These are phyloP conservation scores for Tricholaema leucomelas DNA, from an alignment of 2,113 vertebrate species.

Conservation along the genomic window DNA sequence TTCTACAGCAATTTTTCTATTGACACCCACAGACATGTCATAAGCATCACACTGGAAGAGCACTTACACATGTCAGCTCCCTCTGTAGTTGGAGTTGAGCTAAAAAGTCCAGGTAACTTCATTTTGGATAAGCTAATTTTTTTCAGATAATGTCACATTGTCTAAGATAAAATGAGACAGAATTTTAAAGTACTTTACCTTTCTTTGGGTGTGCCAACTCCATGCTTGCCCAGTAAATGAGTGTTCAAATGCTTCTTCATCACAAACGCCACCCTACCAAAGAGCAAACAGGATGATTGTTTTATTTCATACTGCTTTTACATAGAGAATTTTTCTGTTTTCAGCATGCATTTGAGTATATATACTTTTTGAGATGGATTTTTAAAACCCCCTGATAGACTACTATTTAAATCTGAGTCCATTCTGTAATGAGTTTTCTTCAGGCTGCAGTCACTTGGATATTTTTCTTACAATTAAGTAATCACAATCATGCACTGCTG, in stretches of 20 bases:
- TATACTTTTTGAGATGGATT: background rate
- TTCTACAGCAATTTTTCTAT: background rate
- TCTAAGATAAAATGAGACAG: background rate
- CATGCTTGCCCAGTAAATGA: slow-evolving; percentile 94
- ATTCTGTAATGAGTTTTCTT: background rate
- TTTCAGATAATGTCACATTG: background rate
- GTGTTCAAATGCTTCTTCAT: slow-evolving; percentile 99
- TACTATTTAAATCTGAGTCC: background rate
- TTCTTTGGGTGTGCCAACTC: slow-evolving; percentile 96
- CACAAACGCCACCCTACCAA: slow-evolving; percentile 93
- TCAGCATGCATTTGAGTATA: background rate
- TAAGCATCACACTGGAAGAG: background rate
- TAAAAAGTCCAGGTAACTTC: background rate
- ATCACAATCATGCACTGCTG: background rate
- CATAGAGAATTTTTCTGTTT: background rate
- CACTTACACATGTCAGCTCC: background rate
- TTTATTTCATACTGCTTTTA: background rate
- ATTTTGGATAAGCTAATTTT: background rate
- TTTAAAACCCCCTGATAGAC: background rate
- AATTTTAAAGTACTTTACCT: slow-evolving; percentile 78
- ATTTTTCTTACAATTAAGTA: background rate
- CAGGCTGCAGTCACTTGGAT: background rate
- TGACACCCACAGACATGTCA: background rate
- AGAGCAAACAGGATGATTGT: slow-evolving; percentile 5
- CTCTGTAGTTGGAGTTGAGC: background rate